phyloP scores from a whole-genome alignment of 2,888 invertebrate species.

The Cheilosia vernalis region DNA sequence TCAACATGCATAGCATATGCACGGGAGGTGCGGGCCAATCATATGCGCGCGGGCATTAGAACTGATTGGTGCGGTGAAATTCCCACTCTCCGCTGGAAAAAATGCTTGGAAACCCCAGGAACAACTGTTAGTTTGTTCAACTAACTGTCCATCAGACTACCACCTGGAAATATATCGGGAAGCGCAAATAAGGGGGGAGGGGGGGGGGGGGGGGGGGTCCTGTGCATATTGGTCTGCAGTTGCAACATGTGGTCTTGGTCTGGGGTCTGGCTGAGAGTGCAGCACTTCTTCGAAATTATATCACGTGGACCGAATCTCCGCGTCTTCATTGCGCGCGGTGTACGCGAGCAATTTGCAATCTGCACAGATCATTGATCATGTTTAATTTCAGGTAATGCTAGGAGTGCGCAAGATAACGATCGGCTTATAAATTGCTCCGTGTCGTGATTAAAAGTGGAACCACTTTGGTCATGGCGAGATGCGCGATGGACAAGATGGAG shows the following conservation, averaged over 20 bases:
- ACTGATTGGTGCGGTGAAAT: constrained; percentile 51
- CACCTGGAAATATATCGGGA: constrained; percentile 51
- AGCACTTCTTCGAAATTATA: constrained; percentile 58
- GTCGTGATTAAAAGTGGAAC: constrained; percentile 72
- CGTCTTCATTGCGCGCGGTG: constrained; percentile 36
- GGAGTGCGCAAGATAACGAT: constrained; percentile 67
- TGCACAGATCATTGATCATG: constrained; percentile 75
- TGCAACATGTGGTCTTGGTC: constrained; percentile 15
- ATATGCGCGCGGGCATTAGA: constrained; percentile 42
- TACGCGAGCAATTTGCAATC: constrained; percentile 71
- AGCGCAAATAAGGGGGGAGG: background rate
- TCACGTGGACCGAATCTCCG: constrained; percentile 57
- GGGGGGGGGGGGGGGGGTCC: background rate
- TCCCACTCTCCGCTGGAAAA: constrained; percentile 37
- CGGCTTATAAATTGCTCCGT: constrained; percentile 69
- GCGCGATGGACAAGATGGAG: constrained; percentile 24
- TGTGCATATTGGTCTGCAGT: background rate
- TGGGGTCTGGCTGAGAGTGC: constrained; percentile 4
- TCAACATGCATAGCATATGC: background rate
- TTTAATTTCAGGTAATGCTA: constrained; percentile 73
- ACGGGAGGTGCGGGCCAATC: constrained; percentile 16
- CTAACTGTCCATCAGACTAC: constrained; percentile 67
- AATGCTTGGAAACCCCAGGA: constrained; percentile 24
- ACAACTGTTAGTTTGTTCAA: constrained; percentile 69
- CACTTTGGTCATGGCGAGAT: constrained; percentile 33